phyloP scores from a whole-genome alignment of 2,888 invertebrate species.

The Coremacera marginata region DNA sequence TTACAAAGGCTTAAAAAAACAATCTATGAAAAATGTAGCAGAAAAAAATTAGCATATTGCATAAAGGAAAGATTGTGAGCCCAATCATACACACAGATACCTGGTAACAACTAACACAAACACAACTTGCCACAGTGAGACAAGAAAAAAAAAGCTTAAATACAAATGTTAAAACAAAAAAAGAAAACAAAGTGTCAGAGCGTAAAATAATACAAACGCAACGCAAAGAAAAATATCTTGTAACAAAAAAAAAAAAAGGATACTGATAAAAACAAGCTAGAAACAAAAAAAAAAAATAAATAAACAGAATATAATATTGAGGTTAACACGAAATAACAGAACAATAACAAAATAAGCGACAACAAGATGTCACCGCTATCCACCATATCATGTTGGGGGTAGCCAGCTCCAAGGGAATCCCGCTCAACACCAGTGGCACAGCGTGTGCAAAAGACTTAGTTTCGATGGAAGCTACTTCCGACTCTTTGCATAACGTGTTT shows the following conservation, averaged over 20 bases:
- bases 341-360: constrained; percentile 2
- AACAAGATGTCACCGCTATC: constrained; percentile 9
- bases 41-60: neutral
- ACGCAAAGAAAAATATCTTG: neutral
- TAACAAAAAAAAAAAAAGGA: neutral
- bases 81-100: constrained; percentile 4
- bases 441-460: neutral
- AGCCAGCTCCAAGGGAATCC: neutral
- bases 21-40: neutral
- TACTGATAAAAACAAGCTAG: no score
- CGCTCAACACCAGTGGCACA: neutral
- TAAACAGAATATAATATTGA: constrained; percentile 5
- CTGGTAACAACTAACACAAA: neutral
- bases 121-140: neutral
- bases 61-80: constrained; percentile 28
- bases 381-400: neutral
- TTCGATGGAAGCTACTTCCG: no score
- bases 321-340: constrained; percentile 4
- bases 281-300: neutral
- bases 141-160: neutral
- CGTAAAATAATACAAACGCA: neutral
- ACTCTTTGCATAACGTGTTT: no score
- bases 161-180: neutral
- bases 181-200: neutral
- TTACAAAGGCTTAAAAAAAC: neutral